A percentile compares a stretch with the other conserved stretches of the same genome.
These are phyloP conservation scores for Rhagonycha lutea DNA, from an alignment of 2,888 invertebrate species.

Conservation along the genomic window DNA sequence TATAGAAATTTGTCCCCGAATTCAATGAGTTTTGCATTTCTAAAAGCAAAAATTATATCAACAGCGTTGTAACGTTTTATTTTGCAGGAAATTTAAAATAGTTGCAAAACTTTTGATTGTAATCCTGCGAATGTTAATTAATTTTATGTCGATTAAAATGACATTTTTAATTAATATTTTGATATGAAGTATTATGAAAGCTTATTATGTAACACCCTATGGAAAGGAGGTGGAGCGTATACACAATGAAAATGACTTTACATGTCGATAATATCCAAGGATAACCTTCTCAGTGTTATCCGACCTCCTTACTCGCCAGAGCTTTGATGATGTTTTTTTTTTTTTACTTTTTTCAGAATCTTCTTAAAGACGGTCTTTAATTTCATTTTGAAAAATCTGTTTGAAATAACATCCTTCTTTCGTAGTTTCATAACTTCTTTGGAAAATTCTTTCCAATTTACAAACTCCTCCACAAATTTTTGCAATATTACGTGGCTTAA, in stretches of 20 bases:
- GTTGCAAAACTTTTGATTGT: background rate
- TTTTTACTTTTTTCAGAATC: background rate
- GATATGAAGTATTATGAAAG: background rate
- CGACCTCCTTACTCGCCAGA: background rate
- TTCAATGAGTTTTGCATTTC: background rate
- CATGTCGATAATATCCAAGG: background rate
- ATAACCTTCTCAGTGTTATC: background rate
- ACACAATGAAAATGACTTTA: background rate
- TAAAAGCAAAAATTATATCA: background rate
- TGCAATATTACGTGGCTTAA: too few relatives aligned
- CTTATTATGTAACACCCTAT: background rate
- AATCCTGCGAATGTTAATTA: background rate
- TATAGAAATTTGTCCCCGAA: conserved; percentile 2
- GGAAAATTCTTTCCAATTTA: background rate
- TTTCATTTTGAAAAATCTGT: background rate
- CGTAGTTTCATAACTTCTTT: too few relatives aligned
- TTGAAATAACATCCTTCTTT: too few relatives aligned
- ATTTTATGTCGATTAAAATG: background rate
- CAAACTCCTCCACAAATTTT: background rate
- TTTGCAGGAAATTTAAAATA: background rate
- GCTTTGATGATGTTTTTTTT: background rate
- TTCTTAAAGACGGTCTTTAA: background rate
- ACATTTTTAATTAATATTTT: background rate
- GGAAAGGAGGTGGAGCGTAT: background rate
- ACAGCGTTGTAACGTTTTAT: background rate